Evolutionary conservation across 2,888 invertebrate genomes (phyloP), one percentile per base, ranked within the genome.

Genomic region (Agrotis puta): DNA sequence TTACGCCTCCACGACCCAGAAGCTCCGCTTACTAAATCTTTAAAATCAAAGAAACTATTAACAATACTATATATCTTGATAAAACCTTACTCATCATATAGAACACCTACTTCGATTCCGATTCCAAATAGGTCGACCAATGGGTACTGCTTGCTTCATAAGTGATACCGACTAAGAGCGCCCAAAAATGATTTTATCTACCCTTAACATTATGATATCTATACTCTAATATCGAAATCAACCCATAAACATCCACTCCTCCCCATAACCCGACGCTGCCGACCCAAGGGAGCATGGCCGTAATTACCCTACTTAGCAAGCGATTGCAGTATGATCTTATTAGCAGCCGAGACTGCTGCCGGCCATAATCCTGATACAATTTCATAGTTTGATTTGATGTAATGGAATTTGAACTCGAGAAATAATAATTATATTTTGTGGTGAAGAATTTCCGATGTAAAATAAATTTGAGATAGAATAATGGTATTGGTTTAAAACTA

Each of bases 251-350:
- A 59, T 79, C 79, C 67, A 67, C 43, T 79, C 43, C 27, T 45
- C 53, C 5, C 43, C 20, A 61, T 68, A 73, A 73, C 59, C 65
- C 50, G n/a, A 5, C 45, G 24, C 48, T 33, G 45, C 64, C 74
- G 74, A 48, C 80, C 64, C 68, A 50, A 64, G 79, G 68, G 80
- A 73, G 48, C 53, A 27, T 64, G 43, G 56, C 68, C 64, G 56
- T 77, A 80, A 77, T 77, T 77, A 68, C 75, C 68, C 56, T 80
- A 80, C 80, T 77, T 77, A 77, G 75, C 80, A 80, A 75, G 80
- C 68, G 62, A 77, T 77, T 74, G 77, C 76, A 77, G 68, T 54
- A 68, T 77, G 75, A 75, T 77, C 77, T 80, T 80, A 77, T 77
- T 77, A 80, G 64, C 68, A 39, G 59, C 6, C 61, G 53, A 64